Conservation (phyloP, 2,797 vertebrate genomes). For the Forpus xanthops region DNA sequence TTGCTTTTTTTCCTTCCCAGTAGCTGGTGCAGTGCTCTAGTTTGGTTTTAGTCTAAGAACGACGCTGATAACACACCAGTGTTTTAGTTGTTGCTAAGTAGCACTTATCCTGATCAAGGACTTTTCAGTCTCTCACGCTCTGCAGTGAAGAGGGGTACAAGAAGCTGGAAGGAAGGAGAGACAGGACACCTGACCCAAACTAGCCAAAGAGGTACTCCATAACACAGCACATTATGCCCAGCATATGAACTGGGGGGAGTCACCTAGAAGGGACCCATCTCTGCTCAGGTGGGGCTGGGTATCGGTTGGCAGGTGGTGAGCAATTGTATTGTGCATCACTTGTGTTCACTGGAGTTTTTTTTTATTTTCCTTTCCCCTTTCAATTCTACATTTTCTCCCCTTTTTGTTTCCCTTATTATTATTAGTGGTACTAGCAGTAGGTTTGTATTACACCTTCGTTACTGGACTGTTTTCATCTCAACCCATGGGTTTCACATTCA, state of each 20-base stretch:
- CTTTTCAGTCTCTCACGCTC: not conserved
- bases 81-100: not conserved
- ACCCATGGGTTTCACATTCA: not conserved
- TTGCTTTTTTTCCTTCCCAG: not conserved
- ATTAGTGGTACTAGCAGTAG: not conserved
- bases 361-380: not conserved
- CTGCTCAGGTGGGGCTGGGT: not conserved
- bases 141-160: not conserved
- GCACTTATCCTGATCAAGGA: not conserved
- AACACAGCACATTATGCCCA: not conserved
- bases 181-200: not conserved
- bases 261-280: not conserved
- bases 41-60: not conserved
- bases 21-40: not conserved
- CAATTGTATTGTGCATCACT: not conserved
- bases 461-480: not conserved
- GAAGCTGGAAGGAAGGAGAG: not conserved
- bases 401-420: not conserved
- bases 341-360: not conserved
- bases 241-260: not conserved
- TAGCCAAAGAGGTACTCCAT: not conserved
- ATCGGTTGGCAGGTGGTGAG: not conserved
- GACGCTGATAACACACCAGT: not conserved
- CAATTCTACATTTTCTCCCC: not conserved
- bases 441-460: not conserved